phyloP scores from a whole-genome alignment of 2,888 invertebrate species.

The Acleris literana region DNA sequence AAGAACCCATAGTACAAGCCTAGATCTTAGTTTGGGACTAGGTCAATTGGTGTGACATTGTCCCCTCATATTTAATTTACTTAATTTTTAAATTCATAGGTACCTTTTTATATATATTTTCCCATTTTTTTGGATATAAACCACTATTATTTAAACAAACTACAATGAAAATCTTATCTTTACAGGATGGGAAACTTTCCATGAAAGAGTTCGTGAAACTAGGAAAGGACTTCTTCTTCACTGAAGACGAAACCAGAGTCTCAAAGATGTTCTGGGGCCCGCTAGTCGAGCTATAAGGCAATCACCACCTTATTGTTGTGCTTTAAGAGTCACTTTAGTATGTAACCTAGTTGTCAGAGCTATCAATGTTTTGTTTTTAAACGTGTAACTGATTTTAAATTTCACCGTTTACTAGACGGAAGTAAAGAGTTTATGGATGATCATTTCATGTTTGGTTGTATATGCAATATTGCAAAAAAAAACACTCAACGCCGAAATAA shows the following conservation, averaged over 20 bases:
- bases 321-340: slow-evolving; percentile 11
- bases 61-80: no score
- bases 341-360: background rate
- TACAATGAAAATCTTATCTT: slow-evolving; percentile 37
- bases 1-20: no score
- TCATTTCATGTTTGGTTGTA: no score
- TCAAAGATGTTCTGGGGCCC: slow-evolving; percentile 96
- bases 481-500: no score
- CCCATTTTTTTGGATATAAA: no score
- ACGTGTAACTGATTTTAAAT: no score
- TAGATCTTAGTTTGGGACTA: background rate
- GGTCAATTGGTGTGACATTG: background rate
- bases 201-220: slow-evolving; percentile 91
- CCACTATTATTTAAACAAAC: no score
- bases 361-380: background rate
- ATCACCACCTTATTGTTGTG: slow-evolving; percentile 15
- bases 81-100: no score
- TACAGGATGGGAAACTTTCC: slow-evolving; percentile 88
- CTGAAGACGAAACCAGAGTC: slow-evolving; percentile 88
- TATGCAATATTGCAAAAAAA: no score
- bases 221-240: slow-evolving; percentile 91
- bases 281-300: slow-evolving; percentile 81
- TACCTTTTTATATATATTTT: no score
- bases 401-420: no score
- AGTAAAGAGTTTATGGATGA: no score